phyloP scores from a whole-genome alignment of 1,140 invertebrate species.

The Choristoneura fumiferana region DNA sequence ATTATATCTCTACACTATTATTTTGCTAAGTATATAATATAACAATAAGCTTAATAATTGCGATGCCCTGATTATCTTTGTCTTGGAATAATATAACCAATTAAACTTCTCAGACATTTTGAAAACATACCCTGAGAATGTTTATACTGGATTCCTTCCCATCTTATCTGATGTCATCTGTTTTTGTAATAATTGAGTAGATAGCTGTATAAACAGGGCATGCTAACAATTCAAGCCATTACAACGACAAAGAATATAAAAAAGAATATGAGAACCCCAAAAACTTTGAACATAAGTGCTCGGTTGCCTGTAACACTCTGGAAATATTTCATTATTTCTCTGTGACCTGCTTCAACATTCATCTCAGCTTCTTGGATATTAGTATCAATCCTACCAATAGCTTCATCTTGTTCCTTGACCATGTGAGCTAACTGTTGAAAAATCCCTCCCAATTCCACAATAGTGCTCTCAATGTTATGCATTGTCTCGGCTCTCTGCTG shows the following conservation, averaged over 20 bases:
- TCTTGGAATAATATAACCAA: too few relatives aligned
- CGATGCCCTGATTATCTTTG: too few relatives aligned
- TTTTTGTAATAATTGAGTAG: too few relatives aligned
- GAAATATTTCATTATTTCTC: slow-evolving; percentile 98
- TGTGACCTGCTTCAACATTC: slow-evolving; percentile 98
- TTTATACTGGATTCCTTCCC: too few relatives aligned
- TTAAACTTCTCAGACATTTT: too few relatives aligned
- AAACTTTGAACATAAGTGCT: slow-evolving; percentile 99
- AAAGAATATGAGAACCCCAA: slow-evolving; percentile 98
- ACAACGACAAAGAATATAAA: slow-evolving; percentile 99
- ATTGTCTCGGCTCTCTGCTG: slow-evolving; percentile 97
- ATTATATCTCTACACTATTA: too few relatives aligned
- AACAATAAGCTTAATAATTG: too few relatives aligned
- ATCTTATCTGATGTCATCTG: too few relatives aligned
- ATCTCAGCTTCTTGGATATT: slow-evolving; percentile 97
- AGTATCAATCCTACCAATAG: slow-evolving; percentile 97
- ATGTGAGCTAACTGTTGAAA: slow-evolving; percentile 98
- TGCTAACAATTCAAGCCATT: slow-evolving; percentile 80
- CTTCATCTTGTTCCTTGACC: slow-evolving; percentile 99
- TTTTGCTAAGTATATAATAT: too few relatives aligned
- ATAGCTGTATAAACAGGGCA: neutral
- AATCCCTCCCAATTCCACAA: slow-evolving; percentile 99
- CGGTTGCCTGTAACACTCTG: slow-evolving; percentile 98
- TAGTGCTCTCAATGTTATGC: slow-evolving; percentile 99
- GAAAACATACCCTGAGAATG: too few relatives aligned